These are phyloP conservation scores for Chrysomela aeneicollis DNA, from an alignment of 2,888 invertebrate species.

Conservation along the genomic window DNA sequence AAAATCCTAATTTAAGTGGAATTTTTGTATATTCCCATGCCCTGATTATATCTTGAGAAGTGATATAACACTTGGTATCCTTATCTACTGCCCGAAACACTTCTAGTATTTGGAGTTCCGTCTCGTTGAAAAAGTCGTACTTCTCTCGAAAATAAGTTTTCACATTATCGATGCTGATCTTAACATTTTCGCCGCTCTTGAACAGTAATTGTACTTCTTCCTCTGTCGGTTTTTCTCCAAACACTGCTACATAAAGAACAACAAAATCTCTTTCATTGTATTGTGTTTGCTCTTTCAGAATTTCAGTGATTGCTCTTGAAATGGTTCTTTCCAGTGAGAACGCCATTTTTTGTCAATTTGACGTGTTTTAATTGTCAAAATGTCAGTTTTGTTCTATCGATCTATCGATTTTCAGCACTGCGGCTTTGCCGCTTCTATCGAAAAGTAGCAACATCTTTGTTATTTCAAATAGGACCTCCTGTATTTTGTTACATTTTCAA, in stretches of 20 bases:
- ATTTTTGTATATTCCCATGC: conserved; percentile 27
- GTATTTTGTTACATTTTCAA: too few species aligned
- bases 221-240: conserved; percentile 31
- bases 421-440: too few species aligned
- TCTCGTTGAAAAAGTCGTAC: conserved; percentile 30
- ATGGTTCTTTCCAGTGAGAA: conserved; percentile 11
- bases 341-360: not conserved
- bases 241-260: conserved; percentile 31
- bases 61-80: conserved; percentile 34
- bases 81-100: conserved; percentile 32
- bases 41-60: conserved; percentile 25
- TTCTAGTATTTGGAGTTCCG: conserved; percentile 33
- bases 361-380: not conserved
- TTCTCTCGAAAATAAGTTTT: conserved; percentile 23
- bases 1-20: conserved; percentile 25
- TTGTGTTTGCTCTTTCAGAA: conserved; percentile 19
- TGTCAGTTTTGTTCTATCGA: not conserved
- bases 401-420: too few species aligned
- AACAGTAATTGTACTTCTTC: conserved; percentile 31
- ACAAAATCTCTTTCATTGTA: conserved; percentile 31
- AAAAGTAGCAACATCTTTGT: too few species aligned
- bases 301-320: conserved; percentile 17
- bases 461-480: too few species aligned
- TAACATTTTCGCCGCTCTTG: conserved; percentile 19
- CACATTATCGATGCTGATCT: conserved; percentile 19